Evolutionary conservation across 2,113 vertebrate species (phyloP), one percentile per base, ranked within the genome.

Genomic region (Gila orcuttii): DNA sequence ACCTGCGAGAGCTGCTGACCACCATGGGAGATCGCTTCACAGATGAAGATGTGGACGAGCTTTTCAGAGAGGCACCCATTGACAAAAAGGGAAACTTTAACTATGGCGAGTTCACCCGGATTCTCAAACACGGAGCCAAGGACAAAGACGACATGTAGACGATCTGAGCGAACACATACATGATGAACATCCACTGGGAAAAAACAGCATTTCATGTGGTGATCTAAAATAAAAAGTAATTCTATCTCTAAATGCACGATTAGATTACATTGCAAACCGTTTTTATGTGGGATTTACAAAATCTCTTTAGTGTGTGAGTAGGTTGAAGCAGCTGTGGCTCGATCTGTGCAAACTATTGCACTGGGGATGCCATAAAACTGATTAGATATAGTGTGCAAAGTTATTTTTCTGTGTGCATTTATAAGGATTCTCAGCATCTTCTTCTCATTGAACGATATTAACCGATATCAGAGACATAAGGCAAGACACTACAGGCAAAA

Each of bases 71-170:
- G 91, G 98, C 98, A 0, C 98, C 98, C 88, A 99, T 99, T 0
- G 98, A 99, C 93, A 98, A 98, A 92, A 99, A 98, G 91, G 97
- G 98, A 92, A 99, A 99, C 92, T 99, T 99, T 94, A 99, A 99
- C 94, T 99, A 99, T 0, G 97, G 97, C 52, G 98, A 99, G 92
- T 99, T 99, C 95, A 99, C 98, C 55, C 97, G 98, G 91, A 99
- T 99, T 91, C 96, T 99, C 89, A 99, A 99, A 90, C 98, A 99
- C 0, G 98, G 98, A 0, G 98, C 98, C 93, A 99, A 96, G 86
- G 94, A 95, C 86, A 95, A 95, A 87, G 94, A 95, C n/a, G 94
- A 95, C 52, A 94, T 95, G 86, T 96, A 95, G 90, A 87, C 19
- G 57, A 47, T 17, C 19, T 2, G 2, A n/a, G 86, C 64, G 69